Evolutionary conservation across 2,888 invertebrate genomes (phyloP), one percentile per base, ranked within the genome.

Genomic region (Auanema sp.): DNA sequence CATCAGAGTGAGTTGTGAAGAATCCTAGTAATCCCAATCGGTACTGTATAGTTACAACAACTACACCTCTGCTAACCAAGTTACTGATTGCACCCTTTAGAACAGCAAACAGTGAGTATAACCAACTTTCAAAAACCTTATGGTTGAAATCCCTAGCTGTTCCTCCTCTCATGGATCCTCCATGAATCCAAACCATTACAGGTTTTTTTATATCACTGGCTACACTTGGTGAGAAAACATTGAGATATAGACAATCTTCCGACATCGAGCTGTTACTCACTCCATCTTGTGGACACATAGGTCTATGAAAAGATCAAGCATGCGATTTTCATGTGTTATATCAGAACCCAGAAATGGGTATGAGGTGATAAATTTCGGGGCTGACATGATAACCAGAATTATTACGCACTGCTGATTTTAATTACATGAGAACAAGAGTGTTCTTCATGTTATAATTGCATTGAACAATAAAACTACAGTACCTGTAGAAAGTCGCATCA

Each of bases 1-100:
- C 60, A 6, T 57, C 54, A n/a, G 64, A 56, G 54, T 53, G 54
- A 8, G 66, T 64, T 24, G 67, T 65, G 60, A 67, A 67, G 50
- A 61, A 67, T 16, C 67, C 67, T 0, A 67, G 53, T n/a, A 58
- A 33, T 23, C 67, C 67, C 21, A 67, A 23, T 2, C 67, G 64
- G 40, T 66, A 66, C 25, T 66, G 66, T 5, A 66, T 66, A 10
- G 43, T 58, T 1, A 66, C 66, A 42, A 66, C 50, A 18, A 67
- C 58, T 0, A 67, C 60, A n/a, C 59, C 67, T 12, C 67, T 41
- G 4, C 64, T 59, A 12, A 67, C 64, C 10, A 64, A 42, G 25
- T 67, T 67, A 18, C 63, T 43, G 25, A 67, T 24, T 12, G 59
- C 51, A 2, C 60, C 64, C 24, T 54, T 16, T 6, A 55, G 16